Evolutionary conservation across 2,888 invertebrate species (phyloP), one percentile per base, ranked within the genome.

Genomic region (Spodoptera picta): DNA sequence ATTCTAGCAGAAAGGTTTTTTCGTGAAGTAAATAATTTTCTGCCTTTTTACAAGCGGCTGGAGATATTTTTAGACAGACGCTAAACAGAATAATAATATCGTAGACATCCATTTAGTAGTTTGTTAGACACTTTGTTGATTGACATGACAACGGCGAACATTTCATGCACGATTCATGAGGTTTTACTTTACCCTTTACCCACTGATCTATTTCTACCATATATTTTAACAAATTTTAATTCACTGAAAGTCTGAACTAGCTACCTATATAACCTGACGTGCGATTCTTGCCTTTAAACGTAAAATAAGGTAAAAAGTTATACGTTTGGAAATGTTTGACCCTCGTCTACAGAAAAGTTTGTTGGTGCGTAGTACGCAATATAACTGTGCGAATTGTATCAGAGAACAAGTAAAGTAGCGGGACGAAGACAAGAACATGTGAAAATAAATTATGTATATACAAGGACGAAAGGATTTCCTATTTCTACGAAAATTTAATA

Each of bases 301-400:
- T 69, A 74, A 69, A 55, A 51, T 70, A 75, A 71, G 75, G 64
- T 70, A 55, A 63, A 75, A 71, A 71, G 71, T 71, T 72, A 60
- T 75, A 71, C 44, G 52, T 60, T 59, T 47, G 71, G 59, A 75
- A 72, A 52, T 65, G 72, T 65, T 72, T 72, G 76, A 72, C 71
- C 71, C 71, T 72, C 72, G 76, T 72, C 71, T 54, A 9, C 44
- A 58, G 56, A 68, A 68, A 71, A 71, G 52, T 72, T 72, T 74
- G 53, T 72, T 75, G 69, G 53, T 71, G 71, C 76, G 60, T 47
- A 60, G 49, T 31, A 56, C 75, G 76, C 53, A 75, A 71, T 64
- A 71, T 64, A 27, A 27, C 56, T 46, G 53, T n/a, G 71, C 59
- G 71, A 75, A 72, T 51, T 54, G 72, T 64, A 60, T 50, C 56